Evolutionary conservation across 2,113 vertebrate species (phyloP).

Genomic region (Clupea harengus): DNA sequence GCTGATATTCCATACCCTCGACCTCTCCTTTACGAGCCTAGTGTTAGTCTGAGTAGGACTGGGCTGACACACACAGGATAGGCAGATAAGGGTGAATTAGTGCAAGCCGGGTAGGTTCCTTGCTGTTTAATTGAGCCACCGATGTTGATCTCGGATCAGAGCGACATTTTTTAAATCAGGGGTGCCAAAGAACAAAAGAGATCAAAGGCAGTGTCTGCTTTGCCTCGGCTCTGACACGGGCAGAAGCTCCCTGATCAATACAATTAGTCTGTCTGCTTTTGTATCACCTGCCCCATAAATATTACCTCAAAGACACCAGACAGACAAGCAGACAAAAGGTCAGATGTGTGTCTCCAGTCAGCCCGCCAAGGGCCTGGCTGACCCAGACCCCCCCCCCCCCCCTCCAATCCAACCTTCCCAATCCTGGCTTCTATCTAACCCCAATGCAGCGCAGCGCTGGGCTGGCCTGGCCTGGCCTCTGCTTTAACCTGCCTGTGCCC

Average conservation of each 20-base stretch:
- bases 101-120: background rate
- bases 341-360: constrained; percentile 51
- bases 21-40: constrained; percentile 1
- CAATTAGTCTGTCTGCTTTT: constrained; percentile 40
- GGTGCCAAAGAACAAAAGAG: constrained; percentile 27
- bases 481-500: constrained; percentile 45
- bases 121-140: background rate
- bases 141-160: background rate
- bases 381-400: background rate
- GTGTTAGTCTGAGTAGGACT: background rate
- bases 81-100: constrained; percentile 19
- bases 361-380: constrained; percentile 50
- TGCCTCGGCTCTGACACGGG: constrained; percentile 29
- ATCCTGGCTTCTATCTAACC: constrained; percentile 49
- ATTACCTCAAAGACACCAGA: constrained; percentile 52
- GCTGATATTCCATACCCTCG: constrained; percentile 17
- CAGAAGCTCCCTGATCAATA: constrained; percentile 42
- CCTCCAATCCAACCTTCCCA: background rate
- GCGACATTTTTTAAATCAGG: background rate
- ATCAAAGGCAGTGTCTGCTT: constrained; percentile 45
- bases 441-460: constrained; percentile 40
- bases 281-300: constrained; percentile 43
- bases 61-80: background rate
- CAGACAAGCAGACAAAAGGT: constrained; percentile 62
- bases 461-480: constrained; percentile 34